A percentile compares a stretch with the other conserved stretches of the same genome.
Evolutionary conservation across 2,888 invertebrate genomes (phyloP).

Genomic region (Pseudococcus longispinus): DNA sequence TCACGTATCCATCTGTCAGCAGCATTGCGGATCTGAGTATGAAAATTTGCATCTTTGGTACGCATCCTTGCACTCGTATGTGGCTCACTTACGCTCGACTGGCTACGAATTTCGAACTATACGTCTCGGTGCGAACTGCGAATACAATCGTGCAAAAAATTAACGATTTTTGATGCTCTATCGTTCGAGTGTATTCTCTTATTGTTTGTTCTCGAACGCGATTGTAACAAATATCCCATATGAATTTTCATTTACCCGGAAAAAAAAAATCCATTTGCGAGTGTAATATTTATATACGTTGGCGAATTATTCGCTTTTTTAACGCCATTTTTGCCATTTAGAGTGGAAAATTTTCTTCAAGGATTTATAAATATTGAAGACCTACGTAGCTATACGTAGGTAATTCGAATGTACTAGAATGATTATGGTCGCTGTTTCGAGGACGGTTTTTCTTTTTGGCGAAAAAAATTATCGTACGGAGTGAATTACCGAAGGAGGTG

Average conservation of each 20-base stretch:
- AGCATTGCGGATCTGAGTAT: background rate
- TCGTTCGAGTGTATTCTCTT: background rate
- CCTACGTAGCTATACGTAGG: background rate
- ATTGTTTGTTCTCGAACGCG: background rate
- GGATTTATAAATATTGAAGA: background rate
- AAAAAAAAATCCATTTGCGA: background rate
- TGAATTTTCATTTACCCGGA: background rate
- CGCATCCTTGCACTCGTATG: constrained; percentile 5
- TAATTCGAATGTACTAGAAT: background rate
- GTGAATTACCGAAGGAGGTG: background rate
- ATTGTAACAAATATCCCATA: background rate
- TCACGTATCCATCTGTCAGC: background rate
- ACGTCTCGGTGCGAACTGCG: background rate
- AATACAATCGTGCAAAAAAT: background rate
- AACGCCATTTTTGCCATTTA: background rate
- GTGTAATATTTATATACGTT: background rate
- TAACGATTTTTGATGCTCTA: background rate
- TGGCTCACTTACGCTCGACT: constrained; percentile 15
- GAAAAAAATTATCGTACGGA: background rate
- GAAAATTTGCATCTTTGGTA: background rate
- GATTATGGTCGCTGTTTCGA: background rate
- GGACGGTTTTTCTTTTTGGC: background rate
- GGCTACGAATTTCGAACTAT: background rate
- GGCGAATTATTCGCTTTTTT: background rate
- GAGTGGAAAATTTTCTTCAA: background rate